Conservation (phyloP, 2,113 vertebrate species). For the Pungitius pungitius region DNA sequence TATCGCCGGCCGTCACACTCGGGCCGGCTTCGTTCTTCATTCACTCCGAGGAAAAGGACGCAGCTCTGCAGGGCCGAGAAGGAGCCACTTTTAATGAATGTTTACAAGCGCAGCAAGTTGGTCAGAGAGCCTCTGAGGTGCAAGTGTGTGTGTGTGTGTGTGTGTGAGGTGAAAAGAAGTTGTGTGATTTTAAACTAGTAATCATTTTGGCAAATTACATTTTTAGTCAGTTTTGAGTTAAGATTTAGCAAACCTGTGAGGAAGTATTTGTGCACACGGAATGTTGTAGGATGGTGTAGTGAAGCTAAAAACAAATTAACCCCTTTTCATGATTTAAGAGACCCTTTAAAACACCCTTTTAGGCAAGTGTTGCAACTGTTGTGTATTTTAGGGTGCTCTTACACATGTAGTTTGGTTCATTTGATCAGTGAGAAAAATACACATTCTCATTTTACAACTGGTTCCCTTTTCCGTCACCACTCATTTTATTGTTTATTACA, state of each 20-base stretch:
- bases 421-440: too few species aligned
- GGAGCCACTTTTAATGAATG: constrained; percentile 53
- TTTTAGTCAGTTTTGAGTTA: constrained; percentile 1
- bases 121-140: constrained; percentile 37
- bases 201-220: constrained; percentile 13
- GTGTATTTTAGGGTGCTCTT: too few species aligned
- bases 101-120: constrained; percentile 65
- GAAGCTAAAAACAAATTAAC: background rate
- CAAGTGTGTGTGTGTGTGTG: background rate
- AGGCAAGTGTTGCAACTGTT: background rate
- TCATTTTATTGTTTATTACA: too few species aligned
- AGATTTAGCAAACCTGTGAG: background rate
- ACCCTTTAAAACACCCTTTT: too few species aligned
- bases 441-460: too few species aligned
- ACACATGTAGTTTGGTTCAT: too few species aligned
- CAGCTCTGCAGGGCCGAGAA: constrained; percentile 29
- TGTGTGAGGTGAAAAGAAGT: background rate
- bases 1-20: constrained; percentile 66
- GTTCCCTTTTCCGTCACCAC: too few species aligned
- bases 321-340: background rate
- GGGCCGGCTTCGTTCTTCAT: constrained; percentile 33
- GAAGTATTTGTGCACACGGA: too few species aligned
- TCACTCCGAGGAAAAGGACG: constrained; percentile 43
- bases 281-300: background rate
- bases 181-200: background rate